Evolutionary conservation across 2,113 vertebrate species (phyloP).

Genomic region (Onychostruthus taczanowskii): DNA sequence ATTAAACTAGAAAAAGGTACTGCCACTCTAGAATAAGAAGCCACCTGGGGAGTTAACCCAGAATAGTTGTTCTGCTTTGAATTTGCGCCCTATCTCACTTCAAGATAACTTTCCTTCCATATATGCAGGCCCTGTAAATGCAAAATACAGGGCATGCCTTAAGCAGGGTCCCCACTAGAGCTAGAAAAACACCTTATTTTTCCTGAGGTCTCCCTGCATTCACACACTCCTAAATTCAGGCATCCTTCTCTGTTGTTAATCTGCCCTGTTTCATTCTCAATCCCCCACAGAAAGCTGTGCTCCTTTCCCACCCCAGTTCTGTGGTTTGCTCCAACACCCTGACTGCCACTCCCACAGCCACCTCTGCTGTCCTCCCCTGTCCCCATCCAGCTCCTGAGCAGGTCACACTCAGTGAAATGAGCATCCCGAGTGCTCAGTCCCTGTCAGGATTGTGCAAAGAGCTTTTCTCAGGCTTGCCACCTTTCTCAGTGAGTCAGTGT

Average conservation of each 20-base stretch:
- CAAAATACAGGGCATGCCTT: background rate
- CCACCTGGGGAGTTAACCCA: slow-evolving; percentile 61
- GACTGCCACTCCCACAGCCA: background rate
- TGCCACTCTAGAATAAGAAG: slow-evolving; percentile 28
- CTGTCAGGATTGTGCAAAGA: accelerated
- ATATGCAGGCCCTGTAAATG: background rate
- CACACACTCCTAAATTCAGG: accelerated
- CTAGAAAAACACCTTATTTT: background rate
- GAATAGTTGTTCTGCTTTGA: slow-evolving; percentile 57
- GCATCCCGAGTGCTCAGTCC: background rate
- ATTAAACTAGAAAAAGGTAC: slow-evolving; percentile 35
- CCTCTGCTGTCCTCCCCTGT: background rate
- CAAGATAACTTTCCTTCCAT: background rate
- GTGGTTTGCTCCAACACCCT: background rate
- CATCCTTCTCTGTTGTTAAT: background rate
- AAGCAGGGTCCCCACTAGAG: background rate
- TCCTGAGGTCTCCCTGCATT: background rate
- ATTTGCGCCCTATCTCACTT: background rate
- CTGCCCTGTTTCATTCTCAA: background rate
- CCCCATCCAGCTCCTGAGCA: background rate
- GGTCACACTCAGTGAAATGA: background rate
- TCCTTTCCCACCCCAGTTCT: background rate
- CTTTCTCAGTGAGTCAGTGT: background rate
- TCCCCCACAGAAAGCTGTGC: background rate
- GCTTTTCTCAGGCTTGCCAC: background rate